phyloP scores from a whole-genome alignment of 2,888 invertebrate genomes.

The Selenia dentaria region DNA sequence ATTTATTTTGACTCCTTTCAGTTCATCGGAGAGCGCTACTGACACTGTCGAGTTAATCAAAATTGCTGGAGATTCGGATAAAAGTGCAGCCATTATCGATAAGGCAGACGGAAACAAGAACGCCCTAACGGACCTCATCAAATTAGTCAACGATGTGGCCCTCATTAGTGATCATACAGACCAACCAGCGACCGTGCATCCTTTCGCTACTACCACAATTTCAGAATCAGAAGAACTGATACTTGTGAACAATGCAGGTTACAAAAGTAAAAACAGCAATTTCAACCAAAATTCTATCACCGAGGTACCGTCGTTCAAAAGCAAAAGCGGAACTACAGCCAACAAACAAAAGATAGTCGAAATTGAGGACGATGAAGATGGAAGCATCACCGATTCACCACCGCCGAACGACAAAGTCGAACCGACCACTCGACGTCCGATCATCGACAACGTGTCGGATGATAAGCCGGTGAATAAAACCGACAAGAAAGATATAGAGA shows the following conservation, averaged over 20 bases:
- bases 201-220: constrained; percentile 47
- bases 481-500: constrained; percentile 69
- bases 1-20: constrained; percentile 61
- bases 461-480: constrained; percentile 50
- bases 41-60: constrained; percentile 70
- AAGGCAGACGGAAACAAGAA: constrained; percentile 54
- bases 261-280: constrained; percentile 76
- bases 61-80: constrained; percentile 52
- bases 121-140: constrained; percentile 68
- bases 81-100: constrained; percentile 61
- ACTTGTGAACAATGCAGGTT: constrained; percentile 71
- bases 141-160: constrained; percentile 75
- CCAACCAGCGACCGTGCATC: constrained; percentile 36
- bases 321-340: constrained; percentile 46
- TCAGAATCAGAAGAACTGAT: constrained; percentile 75
- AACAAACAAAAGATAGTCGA: constrained; percentile 65
- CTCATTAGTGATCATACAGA: constrained; percentile 71
- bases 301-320: constrained; percentile 65
- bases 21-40: constrained; percentile 66
- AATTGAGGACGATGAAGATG: constrained; percentile 70
- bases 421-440: constrained; percentile 68
- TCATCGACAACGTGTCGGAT: constrained; percentile 74
- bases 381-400: constrained; percentile 64
- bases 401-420: constrained; percentile 69
- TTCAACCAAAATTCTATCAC: constrained; percentile 75